These are phyloP conservation scores for Orientallactaga sibirica DNA, from an alignment of 2,797 vertebrate species.

Conservation along the genomic window DNA sequence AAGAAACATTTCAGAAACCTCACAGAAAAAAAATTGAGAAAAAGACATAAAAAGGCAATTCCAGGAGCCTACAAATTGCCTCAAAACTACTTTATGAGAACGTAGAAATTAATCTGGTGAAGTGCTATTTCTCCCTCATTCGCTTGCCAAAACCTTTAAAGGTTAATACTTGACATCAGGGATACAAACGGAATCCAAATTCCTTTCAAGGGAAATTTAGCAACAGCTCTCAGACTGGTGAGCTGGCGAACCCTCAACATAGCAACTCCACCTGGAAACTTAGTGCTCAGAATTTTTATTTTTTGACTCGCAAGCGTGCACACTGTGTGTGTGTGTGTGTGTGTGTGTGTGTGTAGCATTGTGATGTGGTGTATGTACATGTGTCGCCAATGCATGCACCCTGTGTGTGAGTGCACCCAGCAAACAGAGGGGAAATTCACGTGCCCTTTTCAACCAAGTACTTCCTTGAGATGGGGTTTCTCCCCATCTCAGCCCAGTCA, in stretches of 20 bases:
- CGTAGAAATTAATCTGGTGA: not conserved
- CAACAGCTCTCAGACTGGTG: not conserved
- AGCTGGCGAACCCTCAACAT: not conserved
- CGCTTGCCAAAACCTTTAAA: constrained; percentile 8
- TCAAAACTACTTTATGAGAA: not conserved
- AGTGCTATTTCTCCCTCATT: not conserved
- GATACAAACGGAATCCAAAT: not conserved
- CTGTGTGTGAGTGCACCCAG: too few species aligned
- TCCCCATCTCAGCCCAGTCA: too few species aligned
- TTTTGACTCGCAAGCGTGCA: too few species aligned
- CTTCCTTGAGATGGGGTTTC: too few species aligned
- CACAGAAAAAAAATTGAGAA: not conserved
- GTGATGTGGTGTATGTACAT: too few species aligned
- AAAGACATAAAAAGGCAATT: not conserved
- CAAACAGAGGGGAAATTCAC: too few species aligned
- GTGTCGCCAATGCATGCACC: too few species aligned
- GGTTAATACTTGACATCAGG: not conserved
- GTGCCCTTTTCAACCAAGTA: too few species aligned
- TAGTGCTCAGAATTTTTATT: not conserved
- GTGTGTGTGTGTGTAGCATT: too few species aligned
- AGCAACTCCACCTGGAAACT: not conserved
- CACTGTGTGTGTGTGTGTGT: too few species aligned
- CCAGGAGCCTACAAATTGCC: not conserved
- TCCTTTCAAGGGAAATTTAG: not conserved
- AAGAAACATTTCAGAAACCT: constrained; percentile 3